These are phyloP conservation scores for Drosophila albomicans DNA, from an alignment of 1,140 invertebrate species.

Conservation along the genomic window DNA sequence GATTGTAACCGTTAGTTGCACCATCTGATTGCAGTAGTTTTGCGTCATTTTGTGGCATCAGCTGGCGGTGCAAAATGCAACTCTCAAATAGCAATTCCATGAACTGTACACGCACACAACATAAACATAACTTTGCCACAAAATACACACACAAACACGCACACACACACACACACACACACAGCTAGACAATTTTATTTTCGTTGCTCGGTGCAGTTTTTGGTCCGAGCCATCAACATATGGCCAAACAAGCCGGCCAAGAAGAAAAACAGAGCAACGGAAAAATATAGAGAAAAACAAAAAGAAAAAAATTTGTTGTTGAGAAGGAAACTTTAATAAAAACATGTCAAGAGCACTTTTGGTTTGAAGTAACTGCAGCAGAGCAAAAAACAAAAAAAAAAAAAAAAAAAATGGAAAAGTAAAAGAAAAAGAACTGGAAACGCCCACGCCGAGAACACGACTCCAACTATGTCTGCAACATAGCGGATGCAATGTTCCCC, in stretches of 20 bases:
- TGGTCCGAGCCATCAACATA: slow-evolving; percentile 36
- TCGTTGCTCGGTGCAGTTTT: slow-evolving; percentile 35
- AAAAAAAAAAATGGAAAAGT: no score
- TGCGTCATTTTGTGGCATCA: slow-evolving; percentile 41
- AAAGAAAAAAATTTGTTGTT: slow-evolving; percentile 5
- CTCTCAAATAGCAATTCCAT: slow-evolving; percentile 71
- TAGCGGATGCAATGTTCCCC: background rate
- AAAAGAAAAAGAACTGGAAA: slow-evolving; percentile 5
- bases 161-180: slow-evolving; percentile 7
- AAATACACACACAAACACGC: slow-evolving; percentile 20
- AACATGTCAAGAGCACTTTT: slow-evolving; percentile 81
- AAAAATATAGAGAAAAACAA: slow-evolving; percentile 2
- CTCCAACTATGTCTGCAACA: background rate
- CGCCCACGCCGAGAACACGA: slow-evolving; percentile 21
- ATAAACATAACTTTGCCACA: slow-evolving; percentile 58
- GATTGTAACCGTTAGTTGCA: slow-evolving; percentile 16
- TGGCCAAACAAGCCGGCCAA: slow-evolving; percentile 47
- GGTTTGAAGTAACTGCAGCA: slow-evolving; percentile 44
- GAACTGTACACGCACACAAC: slow-evolving; percentile 64
- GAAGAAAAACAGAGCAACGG: slow-evolving; percentile 36
- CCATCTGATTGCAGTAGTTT: slow-evolving; percentile 10
- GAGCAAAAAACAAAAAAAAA: slow-evolving; percentile 1
- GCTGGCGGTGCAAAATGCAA: slow-evolving; percentile 49
- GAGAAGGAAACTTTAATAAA: slow-evolving; percentile 74
- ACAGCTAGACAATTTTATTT: slow-evolving; percentile 27